Evolutionary conservation across 1,140 invertebrate species (phyloP), one percentile per base, ranked within the genome.

Genomic region (Orchestia grillus): DNA sequence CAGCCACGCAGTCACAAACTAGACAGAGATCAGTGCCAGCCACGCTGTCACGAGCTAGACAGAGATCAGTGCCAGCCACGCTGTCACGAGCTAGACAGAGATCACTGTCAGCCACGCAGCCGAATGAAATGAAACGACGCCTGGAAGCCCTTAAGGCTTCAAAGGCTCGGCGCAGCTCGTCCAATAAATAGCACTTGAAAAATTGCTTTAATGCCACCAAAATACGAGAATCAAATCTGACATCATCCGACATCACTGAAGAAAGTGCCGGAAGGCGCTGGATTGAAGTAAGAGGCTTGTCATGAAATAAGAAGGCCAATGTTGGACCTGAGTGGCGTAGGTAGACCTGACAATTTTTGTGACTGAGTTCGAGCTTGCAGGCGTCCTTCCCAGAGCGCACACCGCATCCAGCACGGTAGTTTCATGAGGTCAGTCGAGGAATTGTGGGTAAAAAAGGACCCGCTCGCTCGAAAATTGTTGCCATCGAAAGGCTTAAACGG

Each of bases 181-280:
- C 62, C 62, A 77, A 77, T 77, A 77, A 77, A 77, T 77, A 77
- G 62, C 62, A 77, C 62, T 77, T 77, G 62, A 77, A 77, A 77
- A 77, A 77, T 77, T 77, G 28, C 62, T 77, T 77, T 77, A 77
- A 77, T 77, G 62, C 62, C 62, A 28, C 62, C 62, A 77, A 77
- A 77, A 77, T 77, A 77, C 62, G 62, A 77, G 62, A 77, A 77
- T 77, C 15, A 77, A 77, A 77, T 77, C 62, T 77, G 62, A 77
- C 62, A 77, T 77, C 62, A 77, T 77, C 62, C 62, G 62, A 77
- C 62, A 77, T 77, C 62, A 77, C 62, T 77, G 62, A 77, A 77
- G 62, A 77, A 77, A 77, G 62, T 77, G 62, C 62, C 36, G 62
- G 62, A 77, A 77, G 62, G 62, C 62, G 62, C 62, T 15, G 62